These are phyloP conservation scores for Oreochromis mossambicus DNA, from an alignment of 2,797 vertebrate species.

Conservation along the genomic window DNA sequence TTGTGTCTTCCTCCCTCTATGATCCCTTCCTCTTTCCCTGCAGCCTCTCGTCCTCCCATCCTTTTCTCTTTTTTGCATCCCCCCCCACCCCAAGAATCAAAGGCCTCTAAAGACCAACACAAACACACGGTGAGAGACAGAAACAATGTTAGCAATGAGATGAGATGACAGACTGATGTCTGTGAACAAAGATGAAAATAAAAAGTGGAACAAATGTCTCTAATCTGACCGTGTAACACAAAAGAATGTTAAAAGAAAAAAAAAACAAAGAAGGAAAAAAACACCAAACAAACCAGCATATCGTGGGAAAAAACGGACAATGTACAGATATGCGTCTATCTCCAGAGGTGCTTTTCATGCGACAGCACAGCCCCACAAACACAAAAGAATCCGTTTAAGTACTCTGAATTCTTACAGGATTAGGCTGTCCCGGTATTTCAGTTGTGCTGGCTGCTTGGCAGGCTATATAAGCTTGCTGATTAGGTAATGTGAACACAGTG, in stretches of 20 bases:
- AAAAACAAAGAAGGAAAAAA: neutral
- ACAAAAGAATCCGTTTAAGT: slow-evolving; percentile 55
- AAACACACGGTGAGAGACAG: slow-evolving; percentile 53
- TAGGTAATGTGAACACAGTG: slow-evolving; percentile 34
- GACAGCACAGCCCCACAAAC: slow-evolving; percentile 21
- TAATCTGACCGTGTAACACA: slow-evolving; percentile 31
- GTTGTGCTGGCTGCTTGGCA: slow-evolving; percentile 36
- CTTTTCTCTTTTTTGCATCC: neutral
- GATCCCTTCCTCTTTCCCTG: neutral
- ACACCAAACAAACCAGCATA: neutral
- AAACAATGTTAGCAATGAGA: slow-evolving; percentile 57
- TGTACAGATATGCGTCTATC: slow-evolving; percentile 29
- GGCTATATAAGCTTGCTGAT: slow-evolving; percentile 30
- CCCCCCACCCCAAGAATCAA: slow-evolving; percentile 15
- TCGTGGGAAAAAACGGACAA: neutral
- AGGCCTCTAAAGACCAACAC: slow-evolving; percentile 10
- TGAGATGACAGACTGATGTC: slow-evolving; percentile 59
- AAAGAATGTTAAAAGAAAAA: slow-evolving; percentile 2
- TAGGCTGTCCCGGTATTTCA: slow-evolving; percentile 51
- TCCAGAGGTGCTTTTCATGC: slow-evolving; percentile 55
- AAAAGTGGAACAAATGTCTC: slow-evolving; percentile 43
- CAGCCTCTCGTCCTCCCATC: neutral
- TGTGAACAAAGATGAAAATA: slow-evolving; percentile 32
- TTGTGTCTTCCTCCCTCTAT: neutral
- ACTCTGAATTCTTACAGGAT: slow-evolving; percentile 46